Percentiles rank a stretch among this genome's conserved stretches.
phyloP scores from a whole-genome alignment of 2,888 invertebrate species.

The Tachina fera region DNA sequence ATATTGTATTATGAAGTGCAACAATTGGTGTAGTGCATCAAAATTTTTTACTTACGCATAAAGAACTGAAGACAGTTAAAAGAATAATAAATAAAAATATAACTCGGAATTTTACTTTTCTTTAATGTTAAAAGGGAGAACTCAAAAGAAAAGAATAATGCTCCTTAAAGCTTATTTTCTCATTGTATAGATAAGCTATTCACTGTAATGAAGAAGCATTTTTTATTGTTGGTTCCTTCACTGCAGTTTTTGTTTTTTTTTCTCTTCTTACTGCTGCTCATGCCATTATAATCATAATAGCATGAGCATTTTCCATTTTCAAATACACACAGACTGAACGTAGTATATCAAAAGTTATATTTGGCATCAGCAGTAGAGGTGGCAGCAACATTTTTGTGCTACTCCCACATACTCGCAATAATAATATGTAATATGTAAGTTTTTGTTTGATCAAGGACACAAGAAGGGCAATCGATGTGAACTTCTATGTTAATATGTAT shows the following conservation, averaged over 20 bases:
- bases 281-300: conserved; percentile 8
- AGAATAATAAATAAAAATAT: too few relatives aligned
- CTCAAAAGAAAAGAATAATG: background rate
- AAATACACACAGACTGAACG: conserved; percentile 21
- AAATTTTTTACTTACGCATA: too few relatives aligned
- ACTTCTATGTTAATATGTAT: conserved; percentile 7
- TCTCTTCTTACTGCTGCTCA: conserved; percentile 1
- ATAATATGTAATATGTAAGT: conserved; percentile 41
- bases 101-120: too few relatives aligned
- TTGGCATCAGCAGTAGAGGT: conserved; percentile 23
- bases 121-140: too few relatives aligned
- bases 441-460: conserved; percentile 58
- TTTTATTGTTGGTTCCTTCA: conserved; percentile 18
- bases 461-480: conserved; percentile 53
- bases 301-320: background rate
- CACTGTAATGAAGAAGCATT: conserved; percentile 11
- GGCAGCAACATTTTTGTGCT: conserved; percentile 10
- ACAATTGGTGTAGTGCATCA: too few relatives aligned
- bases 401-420: conserved; percentile 23
- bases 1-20: too few relatives aligned
- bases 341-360: conserved; percentile 33
- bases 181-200: conserved; percentile 24
- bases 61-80: too few relatives aligned
- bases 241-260: background rate
- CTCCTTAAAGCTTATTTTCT: conserved; percentile 20